phyloP scores from a whole-genome alignment of 2,888 invertebrate species.

The Orgyia antiqua region DNA sequence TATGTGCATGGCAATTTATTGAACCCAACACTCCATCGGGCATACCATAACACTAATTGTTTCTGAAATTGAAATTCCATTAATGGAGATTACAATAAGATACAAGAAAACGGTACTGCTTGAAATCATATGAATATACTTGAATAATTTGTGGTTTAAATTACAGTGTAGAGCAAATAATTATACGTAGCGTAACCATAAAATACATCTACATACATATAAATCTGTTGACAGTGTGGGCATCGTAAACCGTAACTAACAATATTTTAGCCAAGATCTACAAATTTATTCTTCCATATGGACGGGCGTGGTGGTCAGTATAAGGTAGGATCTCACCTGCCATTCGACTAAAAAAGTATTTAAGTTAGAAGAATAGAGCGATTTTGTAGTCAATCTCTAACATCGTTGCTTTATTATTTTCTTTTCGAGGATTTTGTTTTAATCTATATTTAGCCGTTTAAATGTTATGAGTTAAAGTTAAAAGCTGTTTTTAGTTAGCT shows the following conservation, averaged over 20 bases:
- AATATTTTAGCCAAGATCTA: constrained; percentile 53
- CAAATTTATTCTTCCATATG: constrained; percentile 65
- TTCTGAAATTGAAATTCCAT: too few relatives aligned
- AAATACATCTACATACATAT: constrained; percentile 13
- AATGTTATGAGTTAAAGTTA: too few relatives aligned
- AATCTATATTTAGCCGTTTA: too few relatives aligned
- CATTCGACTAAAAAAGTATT: constrained; percentile 35
- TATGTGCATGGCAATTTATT: too few relatives aligned
- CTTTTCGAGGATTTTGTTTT: too few relatives aligned
- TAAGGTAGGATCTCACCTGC: constrained; percentile 69
- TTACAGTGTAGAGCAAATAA: neutral
- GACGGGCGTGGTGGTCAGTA: constrained; percentile 66
- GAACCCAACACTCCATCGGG: too few relatives aligned
- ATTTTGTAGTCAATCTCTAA: too few relatives aligned
- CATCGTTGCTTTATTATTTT: too few relatives aligned
- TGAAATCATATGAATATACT: neutral
- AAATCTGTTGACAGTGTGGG: constrained; percentile 44
- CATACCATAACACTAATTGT: too few relatives aligned
- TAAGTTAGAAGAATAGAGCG: constrained; percentile 20
- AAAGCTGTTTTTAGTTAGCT: too few relatives aligned
- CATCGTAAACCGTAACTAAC: constrained; percentile 43
- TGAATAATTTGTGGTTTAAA: neutral
- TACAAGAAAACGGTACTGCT: too few relatives aligned
- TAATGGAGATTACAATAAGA: too few relatives aligned
- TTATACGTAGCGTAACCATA: neutral